A percentile compares a stretch with the other conserved stretches of the same genome.
phyloP scores from a whole-genome alignment of 2,888 invertebrate species.

The Hypercompe scribonia region DNA sequence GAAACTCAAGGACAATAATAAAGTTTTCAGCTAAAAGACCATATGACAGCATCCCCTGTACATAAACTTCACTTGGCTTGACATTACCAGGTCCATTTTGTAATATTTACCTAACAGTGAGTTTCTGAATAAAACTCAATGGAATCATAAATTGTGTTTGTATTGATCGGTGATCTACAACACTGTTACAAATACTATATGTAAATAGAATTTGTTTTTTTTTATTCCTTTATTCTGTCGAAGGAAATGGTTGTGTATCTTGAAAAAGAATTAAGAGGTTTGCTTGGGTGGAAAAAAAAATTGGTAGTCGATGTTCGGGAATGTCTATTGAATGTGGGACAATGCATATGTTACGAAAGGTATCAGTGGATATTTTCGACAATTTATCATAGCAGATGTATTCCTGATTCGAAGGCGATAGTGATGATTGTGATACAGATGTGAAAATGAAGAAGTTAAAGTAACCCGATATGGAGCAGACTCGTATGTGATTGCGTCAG shows the following conservation, averaged over 20 bases:
- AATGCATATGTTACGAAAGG: neutral
- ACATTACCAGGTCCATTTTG: neutral
- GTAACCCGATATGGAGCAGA: neutral
- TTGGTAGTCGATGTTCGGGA: neutral
- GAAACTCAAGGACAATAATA: too few species aligned
- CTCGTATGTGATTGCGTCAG: too few species aligned
- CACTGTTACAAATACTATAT: neutral
- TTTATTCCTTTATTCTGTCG: neutral
- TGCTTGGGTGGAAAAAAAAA: neutral
- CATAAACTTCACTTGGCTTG: neutral
- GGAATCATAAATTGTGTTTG: neutral
- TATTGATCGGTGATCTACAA: neutral
- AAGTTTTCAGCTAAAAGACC: too few species aligned
- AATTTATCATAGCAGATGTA: too few species aligned
- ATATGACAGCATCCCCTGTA: neutral
- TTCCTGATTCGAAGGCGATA: neutral
- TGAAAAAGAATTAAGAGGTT: neutral
- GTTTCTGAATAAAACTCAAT: neutral
- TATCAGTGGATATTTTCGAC: neutral
- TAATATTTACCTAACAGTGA: neutral
- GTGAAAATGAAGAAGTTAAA: neutral
- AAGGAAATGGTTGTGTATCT: neutral
- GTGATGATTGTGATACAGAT: neutral
- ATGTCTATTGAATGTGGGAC: neutral
- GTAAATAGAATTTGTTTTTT: neutral